A percentile compares a stretch with the other conserved stretches of the same genome.
Conservation (phyloP, 2,888 invertebrate species). For the Cremastinae sp. region DNA sequence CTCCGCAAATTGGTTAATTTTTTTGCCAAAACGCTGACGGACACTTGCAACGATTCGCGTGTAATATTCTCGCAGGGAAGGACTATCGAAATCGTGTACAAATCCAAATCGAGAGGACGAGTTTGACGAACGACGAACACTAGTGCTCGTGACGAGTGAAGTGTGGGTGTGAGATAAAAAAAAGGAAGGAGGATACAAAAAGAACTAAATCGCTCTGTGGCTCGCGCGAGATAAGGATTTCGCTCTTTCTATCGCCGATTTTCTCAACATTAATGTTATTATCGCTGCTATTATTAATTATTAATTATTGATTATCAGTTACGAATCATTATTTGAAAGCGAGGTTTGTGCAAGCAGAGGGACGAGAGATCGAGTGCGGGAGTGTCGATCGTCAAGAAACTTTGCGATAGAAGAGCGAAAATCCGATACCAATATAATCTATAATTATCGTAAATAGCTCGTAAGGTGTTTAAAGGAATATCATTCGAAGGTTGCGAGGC, state of each 20-base stretch:
- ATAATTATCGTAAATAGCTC: slow-evolving; percentile 60
- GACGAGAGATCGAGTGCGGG: slow-evolving; percentile 26
- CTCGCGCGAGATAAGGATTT: slow-evolving; percentile 50
- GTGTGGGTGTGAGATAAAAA: slow-evolving; percentile 48
- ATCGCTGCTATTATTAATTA: slow-evolving; percentile 45
- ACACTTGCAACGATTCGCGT: background rate
- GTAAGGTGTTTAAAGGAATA: slow-evolving; percentile 57
- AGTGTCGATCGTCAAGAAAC: slow-evolving; percentile 46
- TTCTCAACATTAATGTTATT: slow-evolving; percentile 41
- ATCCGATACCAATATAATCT: slow-evolving; percentile 53
- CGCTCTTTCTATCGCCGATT: slow-evolving; percentile 52
- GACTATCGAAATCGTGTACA: slow-evolving; percentile 33
- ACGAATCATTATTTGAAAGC: background rate
- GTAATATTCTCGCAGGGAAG: slow-evolving; percentile 17
- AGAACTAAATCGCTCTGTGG: slow-evolving; percentile 26
- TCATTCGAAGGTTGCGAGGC: slow-evolving; percentile 51
- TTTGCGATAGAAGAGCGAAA: slow-evolving; percentile 31
- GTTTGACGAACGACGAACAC: slow-evolving; percentile 28
- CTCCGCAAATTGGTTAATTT: too few relatives aligned
- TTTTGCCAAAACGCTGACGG: background rate
- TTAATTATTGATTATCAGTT: slow-evolving; percentile 40
- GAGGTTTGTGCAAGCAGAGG: background rate
- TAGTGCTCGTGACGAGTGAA: slow-evolving; percentile 61
- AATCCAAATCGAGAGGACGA: slow-evolving; percentile 4
- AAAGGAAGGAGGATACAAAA: slow-evolving; percentile 8